phyloP scores from a whole-genome alignment of 2,113 vertebrate species.

The Anarhynchus alexandrinus region DNA sequence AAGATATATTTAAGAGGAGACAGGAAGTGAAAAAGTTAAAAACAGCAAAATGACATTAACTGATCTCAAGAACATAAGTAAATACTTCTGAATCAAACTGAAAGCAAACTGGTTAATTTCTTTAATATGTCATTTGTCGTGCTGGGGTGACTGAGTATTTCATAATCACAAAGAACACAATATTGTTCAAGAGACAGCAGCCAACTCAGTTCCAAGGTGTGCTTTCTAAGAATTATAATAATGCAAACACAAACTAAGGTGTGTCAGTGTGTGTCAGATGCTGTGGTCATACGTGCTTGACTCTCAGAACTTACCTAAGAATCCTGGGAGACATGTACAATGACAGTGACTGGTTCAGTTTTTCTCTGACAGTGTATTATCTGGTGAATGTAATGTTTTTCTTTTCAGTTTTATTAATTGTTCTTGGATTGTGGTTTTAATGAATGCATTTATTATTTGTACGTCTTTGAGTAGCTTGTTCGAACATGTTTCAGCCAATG shows the following conservation, averaged over 20 bases:
- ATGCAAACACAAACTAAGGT: rapidly evolving
- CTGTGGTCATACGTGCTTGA: neutral
- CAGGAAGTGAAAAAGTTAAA: neutral
- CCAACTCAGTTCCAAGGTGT: neutral
- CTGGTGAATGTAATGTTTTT: neutral
- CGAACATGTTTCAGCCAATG: neutral
- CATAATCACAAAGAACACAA: neutral
- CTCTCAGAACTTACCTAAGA: neutral
- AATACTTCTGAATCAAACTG: neutral
- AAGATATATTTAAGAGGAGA: neutral
- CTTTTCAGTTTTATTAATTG: neutral
- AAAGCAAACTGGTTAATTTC: neutral
- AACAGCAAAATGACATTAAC: neutral
- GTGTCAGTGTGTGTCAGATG: neutral
- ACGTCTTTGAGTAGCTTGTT: neutral
- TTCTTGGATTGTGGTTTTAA: neutral
- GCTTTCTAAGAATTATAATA: neutral
- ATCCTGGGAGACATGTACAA: neutral
- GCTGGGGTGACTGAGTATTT: neutral
- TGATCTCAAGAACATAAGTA: neutral
- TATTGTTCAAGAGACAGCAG: neutral
- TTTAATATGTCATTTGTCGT: neutral
- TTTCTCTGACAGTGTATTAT: neutral
- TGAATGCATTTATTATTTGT: neutral
- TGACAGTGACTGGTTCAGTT: neutral